Conservation (phyloP, 2,888 invertebrate genomes). For the Tinea trinotella region DNA sequence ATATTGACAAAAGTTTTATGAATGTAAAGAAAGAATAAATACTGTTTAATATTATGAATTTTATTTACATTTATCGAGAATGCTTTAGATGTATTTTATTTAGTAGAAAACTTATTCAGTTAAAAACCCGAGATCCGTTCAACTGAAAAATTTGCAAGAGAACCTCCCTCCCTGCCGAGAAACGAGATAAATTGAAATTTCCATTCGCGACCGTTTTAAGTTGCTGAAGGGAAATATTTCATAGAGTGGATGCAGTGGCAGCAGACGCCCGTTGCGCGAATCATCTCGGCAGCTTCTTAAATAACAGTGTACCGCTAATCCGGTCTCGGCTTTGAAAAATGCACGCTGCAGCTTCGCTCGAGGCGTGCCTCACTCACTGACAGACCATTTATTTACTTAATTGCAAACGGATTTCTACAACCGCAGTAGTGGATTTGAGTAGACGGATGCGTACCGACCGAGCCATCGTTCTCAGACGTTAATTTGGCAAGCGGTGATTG, state of each 20-base stretch:
- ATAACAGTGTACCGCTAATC: conserved; percentile 23
- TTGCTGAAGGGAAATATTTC: conserved; percentile 11
- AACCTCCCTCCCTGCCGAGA: not conserved
- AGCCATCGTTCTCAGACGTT: conserved; percentile 25
- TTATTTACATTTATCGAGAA: not conserved
- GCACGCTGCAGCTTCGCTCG: conserved; percentile 25
- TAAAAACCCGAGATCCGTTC: not conserved
- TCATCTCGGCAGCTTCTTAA: conserved; percentile 25
- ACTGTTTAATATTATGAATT: too few relatives aligned
- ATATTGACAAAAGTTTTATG: too few relatives aligned
- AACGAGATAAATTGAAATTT: conserved; percentile 16
- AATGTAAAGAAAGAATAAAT: too few relatives aligned
- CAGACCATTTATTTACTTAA: conserved; percentile 23
- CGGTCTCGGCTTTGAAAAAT: conserved; percentile 27
- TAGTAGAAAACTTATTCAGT: not conserved
- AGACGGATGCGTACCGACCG: conserved; percentile 17
- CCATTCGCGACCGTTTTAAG: conserved; percentile 7
- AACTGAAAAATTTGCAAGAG: conserved; percentile 6
- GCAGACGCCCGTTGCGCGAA: conserved; percentile 9
- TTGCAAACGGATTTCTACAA: conserved; percentile 20
- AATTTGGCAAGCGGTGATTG: conserved; percentile 37
- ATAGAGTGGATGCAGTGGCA: conserved; percentile 11
- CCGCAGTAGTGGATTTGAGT: conserved; percentile 13
- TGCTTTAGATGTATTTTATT: not conserved
- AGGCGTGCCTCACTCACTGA: conserved; percentile 19